Conservation (phyloP, 2,888 invertebrate species). For the Caenorhabditis wallacei region DNA sequence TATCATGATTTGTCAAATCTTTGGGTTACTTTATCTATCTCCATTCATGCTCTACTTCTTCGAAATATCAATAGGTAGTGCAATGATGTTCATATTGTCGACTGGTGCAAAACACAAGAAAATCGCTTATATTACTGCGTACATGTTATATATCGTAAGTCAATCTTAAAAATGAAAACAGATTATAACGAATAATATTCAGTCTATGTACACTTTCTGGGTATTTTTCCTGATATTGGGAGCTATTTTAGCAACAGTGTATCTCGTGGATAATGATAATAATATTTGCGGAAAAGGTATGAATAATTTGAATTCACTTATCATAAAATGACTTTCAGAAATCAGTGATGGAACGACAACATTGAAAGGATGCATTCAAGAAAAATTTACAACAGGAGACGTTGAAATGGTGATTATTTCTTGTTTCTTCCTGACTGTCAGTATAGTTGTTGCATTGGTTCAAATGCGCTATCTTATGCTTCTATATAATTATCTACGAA, state of each 20-base stretch:
- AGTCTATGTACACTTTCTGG: conserved; percentile 69
- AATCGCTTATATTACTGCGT: conserved; percentile 62
- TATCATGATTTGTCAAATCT: conserved; percentile 66
- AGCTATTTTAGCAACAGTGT: conserved; percentile 53
- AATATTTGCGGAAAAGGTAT: conserved; percentile 44
- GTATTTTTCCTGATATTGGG: conserved; percentile 63
- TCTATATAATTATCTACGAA: conserved; percentile 58
- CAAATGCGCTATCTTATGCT: conserved; percentile 63
- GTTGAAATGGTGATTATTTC: conserved; percentile 60
- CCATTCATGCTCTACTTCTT: conserved; percentile 64
- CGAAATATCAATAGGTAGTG: conserved; percentile 63
- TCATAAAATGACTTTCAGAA: conserved; percentile 24
- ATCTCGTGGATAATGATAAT: conserved; percentile 46
- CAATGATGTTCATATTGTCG: conserved; percentile 64
- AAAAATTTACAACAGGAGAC: conserved; percentile 55
- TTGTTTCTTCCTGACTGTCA: conserved; percentile 58
- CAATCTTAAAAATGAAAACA: not conserved
- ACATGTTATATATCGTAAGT: conserved; percentile 64
- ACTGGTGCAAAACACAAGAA: conserved; percentile 62
- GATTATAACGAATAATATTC: not conserved
- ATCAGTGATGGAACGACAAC: not conserved
- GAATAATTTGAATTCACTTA: too few species aligned
- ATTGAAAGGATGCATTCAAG: conserved; percentile 16
- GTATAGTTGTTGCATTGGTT: conserved; percentile 60
- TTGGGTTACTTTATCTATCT: conserved; percentile 57